Base-by-base conservation (phyloP, 2,113 vertebrate genomes). In the Hemicordylus capensis region DNA sequence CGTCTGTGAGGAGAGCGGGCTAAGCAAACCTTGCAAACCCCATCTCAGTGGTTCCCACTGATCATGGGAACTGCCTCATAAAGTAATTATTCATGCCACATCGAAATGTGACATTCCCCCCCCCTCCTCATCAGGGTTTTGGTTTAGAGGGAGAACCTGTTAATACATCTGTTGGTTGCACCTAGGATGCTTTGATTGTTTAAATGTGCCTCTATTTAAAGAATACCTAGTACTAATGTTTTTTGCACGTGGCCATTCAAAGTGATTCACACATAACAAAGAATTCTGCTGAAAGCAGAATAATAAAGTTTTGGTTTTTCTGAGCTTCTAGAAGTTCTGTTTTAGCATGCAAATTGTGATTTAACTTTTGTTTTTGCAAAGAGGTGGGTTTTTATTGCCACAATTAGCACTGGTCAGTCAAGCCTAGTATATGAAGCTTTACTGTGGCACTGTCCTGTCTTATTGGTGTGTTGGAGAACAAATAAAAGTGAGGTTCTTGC, bases 91-190 rank as follows among this genome's bases (percentile, higher is more conserved):
- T 81, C 10, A 1, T 44, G 28, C 28, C 64, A 12, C 64, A 73
- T 11, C 51, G 19, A 48, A 58, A 76, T 22, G 17, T 51, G 26
- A 34, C 20, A 37, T n/a, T n/a, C n/a, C n/a, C n/a, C n/a, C 15
- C 66, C 22, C 31, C 11, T 46, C 7, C 67, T 31, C 48, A 42
- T 56, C 58, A 67, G 3, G n/a, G 56, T 85, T 77, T 5, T 75
- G 44, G 20, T 76, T 69, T 69, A 64, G 11, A 76, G 22, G 59
- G 80, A 58, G 66, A 56, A 86, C 54, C 48, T 94, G 66, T 78
- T 95, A 94, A 91, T 88, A 87, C 85, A 94, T 86, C 86, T 37
- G 1, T 58, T 58, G 37, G 51, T 84, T n/a, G 51, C 56, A 44
- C 42, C 48, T 64, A n/a, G 20, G 24, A 24, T 72, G 91, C 90